A percentile compares a stretch with the other conserved stretches of the same genome.
Evolutionary conservation across 2,888 invertebrate genomes (phyloP).

Genomic region (Latrodectus elegans): DNA sequence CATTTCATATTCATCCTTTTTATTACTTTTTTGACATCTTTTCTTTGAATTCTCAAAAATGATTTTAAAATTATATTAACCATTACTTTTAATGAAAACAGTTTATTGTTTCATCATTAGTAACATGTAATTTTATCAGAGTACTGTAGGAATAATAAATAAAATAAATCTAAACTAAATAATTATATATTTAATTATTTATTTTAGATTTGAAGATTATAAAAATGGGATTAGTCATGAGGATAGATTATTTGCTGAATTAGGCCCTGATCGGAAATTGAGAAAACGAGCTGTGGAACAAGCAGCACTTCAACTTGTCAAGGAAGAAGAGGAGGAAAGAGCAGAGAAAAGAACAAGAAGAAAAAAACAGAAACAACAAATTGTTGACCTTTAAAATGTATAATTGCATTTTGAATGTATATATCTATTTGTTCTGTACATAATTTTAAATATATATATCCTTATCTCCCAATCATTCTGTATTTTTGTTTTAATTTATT

Average conservation of each 20-base stretch:
- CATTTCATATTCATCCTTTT: no score
- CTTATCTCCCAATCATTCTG: not conserved
- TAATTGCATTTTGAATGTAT: not conserved
- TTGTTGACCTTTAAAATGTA: constrained; percentile 1
- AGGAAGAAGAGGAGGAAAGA: constrained; percentile 15
- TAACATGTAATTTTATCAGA: not conserved
- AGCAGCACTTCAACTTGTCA: constrained; percentile 4
- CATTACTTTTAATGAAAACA: no score
- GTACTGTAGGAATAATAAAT: not conserved
- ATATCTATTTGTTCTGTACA: not conserved
- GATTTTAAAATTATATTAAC: no score
- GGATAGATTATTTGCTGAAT: constrained; percentile 25
- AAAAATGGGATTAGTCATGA: constrained; percentile 20
- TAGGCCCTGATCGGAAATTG: constrained; percentile 7
- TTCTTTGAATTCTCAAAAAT: no score
- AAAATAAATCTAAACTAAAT: no score
- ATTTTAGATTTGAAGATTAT: constrained; percentile 47
- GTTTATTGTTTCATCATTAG: no score
- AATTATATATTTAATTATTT: no score
- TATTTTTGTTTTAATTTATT: no score
- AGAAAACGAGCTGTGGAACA: constrained; percentile 42
- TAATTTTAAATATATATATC: not conserved
- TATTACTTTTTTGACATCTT: no score
- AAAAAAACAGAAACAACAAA: not conserved
- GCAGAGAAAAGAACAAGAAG: constrained; percentile 21